These are phyloP conservation scores for Molossus molossus DNA, from an alignment of 2,797 vertebrate species.

Conservation along the genomic window DNA sequence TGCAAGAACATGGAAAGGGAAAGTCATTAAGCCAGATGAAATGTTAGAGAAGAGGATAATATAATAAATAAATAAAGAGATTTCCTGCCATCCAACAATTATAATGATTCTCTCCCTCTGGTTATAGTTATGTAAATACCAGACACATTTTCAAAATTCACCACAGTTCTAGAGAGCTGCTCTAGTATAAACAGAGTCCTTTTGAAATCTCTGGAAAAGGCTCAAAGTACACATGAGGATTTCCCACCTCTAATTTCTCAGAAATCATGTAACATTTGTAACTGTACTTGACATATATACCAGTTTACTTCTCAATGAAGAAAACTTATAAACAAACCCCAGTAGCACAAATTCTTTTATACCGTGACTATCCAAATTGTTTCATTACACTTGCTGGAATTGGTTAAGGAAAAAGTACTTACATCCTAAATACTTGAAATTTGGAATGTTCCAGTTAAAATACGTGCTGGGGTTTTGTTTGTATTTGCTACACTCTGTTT, in stretches of 20 bases:
- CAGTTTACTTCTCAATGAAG: neutral
- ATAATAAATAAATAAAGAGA: neutral
- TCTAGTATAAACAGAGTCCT: neutral
- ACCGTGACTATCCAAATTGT: neutral
- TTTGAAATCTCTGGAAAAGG: conserved; percentile 27
- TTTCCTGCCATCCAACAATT: neutral
- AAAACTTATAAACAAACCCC: neutral
- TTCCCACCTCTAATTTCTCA: conserved; percentile 15
- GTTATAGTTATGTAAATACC: neutral
- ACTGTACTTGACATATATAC: neutral
- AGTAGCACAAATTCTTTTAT: neutral
- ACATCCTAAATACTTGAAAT: conserved; percentile 10
- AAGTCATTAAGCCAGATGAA: conserved; percentile 14
- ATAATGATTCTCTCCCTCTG: neutral
- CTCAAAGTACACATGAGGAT: neutral
- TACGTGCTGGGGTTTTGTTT: neutral
- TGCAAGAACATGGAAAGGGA: neutral
- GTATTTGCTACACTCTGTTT: neutral
- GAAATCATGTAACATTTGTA: conserved; percentile 21
- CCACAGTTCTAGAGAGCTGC: neutral
- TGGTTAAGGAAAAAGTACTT: conserved; percentile 30
- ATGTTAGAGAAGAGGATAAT: neutral
- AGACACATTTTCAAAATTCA: neutral
- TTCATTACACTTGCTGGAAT: neutral
- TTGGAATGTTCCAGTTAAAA: neutral